These are phyloP conservation scores for Chunga burmeisteri DNA, from an alignment of 2,113 vertebrate genomes.

Conservation along the genomic window DNA sequence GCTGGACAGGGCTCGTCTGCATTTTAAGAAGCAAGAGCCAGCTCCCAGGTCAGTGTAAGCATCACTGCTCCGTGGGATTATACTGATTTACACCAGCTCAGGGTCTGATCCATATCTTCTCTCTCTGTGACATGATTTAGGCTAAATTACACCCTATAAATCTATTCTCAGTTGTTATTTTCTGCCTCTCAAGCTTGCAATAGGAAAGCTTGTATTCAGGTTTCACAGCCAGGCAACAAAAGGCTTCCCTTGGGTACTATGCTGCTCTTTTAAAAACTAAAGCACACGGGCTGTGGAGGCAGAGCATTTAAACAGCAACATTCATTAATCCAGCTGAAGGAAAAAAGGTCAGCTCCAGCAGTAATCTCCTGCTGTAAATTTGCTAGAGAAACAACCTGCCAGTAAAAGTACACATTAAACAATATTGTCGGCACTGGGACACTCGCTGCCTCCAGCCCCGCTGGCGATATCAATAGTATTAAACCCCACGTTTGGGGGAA, in stretches of 20 bases:
- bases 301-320: slow-evolving; percentile 9
- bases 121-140: background rate
- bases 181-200: background rate
- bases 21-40: background rate
- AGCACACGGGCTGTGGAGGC: background rate
- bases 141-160: background rate
- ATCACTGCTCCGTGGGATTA: background rate
- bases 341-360: background rate
- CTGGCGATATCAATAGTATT: background rate
- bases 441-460: background rate
- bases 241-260: background rate
- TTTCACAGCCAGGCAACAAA: slow-evolving; percentile 28
- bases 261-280: background rate
- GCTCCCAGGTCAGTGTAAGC: background rate
- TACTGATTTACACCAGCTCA: background rate
- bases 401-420: background rate
- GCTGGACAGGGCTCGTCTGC: background rate
- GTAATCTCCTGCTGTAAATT: slow-evolving; percentile 27
- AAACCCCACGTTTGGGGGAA: background rate
- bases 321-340: background rate
- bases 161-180: background rate
- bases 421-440: background rate
- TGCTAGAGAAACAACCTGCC: background rate
- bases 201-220: background rate
- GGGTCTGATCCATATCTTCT: background rate